Evolutionary conservation across 2,113 vertebrate genomes (phyloP), one percentile per base, ranked within the genome.

Genomic region (Girardinichthys multiradiatus): DNA sequence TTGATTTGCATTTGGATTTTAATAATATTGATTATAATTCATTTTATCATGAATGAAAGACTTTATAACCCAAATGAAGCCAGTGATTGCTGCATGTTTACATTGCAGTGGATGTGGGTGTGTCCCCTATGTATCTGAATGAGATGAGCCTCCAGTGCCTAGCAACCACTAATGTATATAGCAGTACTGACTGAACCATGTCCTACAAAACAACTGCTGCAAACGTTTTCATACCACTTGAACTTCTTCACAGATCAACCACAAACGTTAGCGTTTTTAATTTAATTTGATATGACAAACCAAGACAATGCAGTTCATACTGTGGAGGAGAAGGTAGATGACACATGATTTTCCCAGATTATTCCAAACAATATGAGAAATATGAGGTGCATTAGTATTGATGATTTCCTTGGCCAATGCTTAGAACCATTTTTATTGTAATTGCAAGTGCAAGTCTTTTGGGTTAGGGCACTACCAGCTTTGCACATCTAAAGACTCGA

Each of bases 81-180:
- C 70, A 68, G 64, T 67, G 79, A 83, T 90, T 91, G 79, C 91
- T 77, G 51, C 28, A 37, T 86, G 87, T 87, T 86, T 80, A 86
- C 77, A 70, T 72, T 77, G 80, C 85, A 79, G 83, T 70, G 70
- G 80, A 72, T 85, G 91, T 91, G 89, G 92, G 91, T 92, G 90
- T 93, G 92, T 90, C 86, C 82, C 80, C 13, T 81, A 24, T 75
- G 33, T 83, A 58, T 39, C 61, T 72, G 68, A 68, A 30, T 48
- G 84, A 84, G 79, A 69, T 57, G 68, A 74, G 81, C 83, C 87
- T 81, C 76, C 79, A 90, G 88, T 82, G 89, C 90, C 72, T 90
- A 90, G 91, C 86, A 91, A 90, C 91, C 68, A 2, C 54, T 21
- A 68, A 83, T 74, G 76, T 70, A 62, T 72, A 58, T 35, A 42